Evolutionary conservation across 2,797 vertebrate species (phyloP), one percentile per base, ranked within the genome.

Genomic region (Scolopax rusticola): DNA sequence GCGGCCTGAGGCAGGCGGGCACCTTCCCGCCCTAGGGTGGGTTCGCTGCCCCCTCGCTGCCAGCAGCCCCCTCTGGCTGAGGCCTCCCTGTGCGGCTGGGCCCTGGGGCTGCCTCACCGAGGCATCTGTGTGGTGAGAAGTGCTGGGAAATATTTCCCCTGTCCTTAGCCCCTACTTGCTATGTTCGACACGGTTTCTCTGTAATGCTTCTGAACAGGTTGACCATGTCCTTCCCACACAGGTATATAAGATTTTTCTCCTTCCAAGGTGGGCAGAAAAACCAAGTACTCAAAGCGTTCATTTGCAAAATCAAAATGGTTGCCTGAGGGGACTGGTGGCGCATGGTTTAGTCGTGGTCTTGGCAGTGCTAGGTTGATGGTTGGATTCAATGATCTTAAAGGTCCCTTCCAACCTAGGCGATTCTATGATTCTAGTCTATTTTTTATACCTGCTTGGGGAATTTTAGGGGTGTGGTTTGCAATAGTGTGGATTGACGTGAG

Each of bases 401-500:
- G 15, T 36, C 33, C 23, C 56, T 59, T 16, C 33, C 56, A 36
- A 59, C 15, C 13, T 16, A 59, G n/a, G 16, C 15, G 9, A 36
- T 59, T 27, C 59, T 27, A 17, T 38, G 33, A 38, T 38, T 60
- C 24, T 38, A 11, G 15, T 59, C 23, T 24, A 36, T 59, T 25
- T 8, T 30, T 38, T 45, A 8, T 28, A 14, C 6, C 36, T 21
- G 12, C 41, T 25, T 1, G 43, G 20, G 61, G 20, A 18, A 5
- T 27, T 23, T 18, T 15, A 6, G 5, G 0, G 2, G 19, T 2
- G 0, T 9, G 63, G 18, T 9, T 36, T 38, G 5, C 27, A 6
- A 1, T 3, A 8, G 23, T 0, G 0, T 1, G 1, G 16, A 50
- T 2, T 11, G 17, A 16, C 1, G 0, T 1, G 11, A 32, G 23